A percentile compares a stretch with the other conserved stretches of the same genome.
These are phyloP conservation scores for Drosophila guanche DNA, from an alignment of 1,140 invertebrate species.

Conservation along the genomic window DNA sequence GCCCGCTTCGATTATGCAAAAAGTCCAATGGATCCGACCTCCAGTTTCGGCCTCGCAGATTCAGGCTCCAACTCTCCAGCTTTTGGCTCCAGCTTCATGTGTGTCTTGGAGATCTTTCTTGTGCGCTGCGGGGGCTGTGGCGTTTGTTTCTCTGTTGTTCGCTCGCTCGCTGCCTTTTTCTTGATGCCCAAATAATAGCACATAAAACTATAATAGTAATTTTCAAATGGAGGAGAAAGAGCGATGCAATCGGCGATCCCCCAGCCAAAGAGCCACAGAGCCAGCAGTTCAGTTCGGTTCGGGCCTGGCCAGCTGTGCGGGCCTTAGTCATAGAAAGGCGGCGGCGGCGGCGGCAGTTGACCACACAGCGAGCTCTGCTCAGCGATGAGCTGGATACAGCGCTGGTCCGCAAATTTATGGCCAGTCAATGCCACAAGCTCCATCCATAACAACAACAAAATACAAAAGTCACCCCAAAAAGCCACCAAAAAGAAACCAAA, in stretches of 20 bases:
- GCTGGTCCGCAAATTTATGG: constrained; percentile 64
- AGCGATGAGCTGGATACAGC: constrained; percentile 69
- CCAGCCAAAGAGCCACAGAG: not conserved
- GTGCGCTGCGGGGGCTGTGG: constrained; percentile 70
- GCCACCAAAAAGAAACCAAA: constrained; percentile 63
- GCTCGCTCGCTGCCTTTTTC: constrained; percentile 34
- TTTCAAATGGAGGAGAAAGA: constrained; percentile 79
- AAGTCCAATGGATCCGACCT: constrained; percentile 42
- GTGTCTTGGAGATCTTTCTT: constrained; percentile 57
- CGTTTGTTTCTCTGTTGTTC: constrained; percentile 53
- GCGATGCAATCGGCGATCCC: constrained; percentile 66
- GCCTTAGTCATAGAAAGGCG: constrained; percentile 77
- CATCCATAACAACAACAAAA: constrained; percentile 18
- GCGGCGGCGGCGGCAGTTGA: constrained; percentile 38
- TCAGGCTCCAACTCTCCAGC: constrained; percentile 7
- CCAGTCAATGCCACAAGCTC: constrained; percentile 77
- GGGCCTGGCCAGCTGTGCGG: constrained; percentile 63
- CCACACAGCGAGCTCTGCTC: constrained; percentile 64
- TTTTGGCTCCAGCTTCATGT: constrained; percentile 46
- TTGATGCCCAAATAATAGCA: constrained; percentile 81
- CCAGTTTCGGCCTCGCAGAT: constrained; percentile 19
- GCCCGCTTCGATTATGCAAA: constrained; percentile 70
- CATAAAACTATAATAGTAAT: constrained; percentile 82
- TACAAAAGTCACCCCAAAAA: constrained; percentile 11
- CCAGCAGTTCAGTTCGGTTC: constrained; percentile 18